Evolutionary conservation across 2,797 vertebrate species (phyloP).

Genomic region (Odontamblyopus rebecca): DNA sequence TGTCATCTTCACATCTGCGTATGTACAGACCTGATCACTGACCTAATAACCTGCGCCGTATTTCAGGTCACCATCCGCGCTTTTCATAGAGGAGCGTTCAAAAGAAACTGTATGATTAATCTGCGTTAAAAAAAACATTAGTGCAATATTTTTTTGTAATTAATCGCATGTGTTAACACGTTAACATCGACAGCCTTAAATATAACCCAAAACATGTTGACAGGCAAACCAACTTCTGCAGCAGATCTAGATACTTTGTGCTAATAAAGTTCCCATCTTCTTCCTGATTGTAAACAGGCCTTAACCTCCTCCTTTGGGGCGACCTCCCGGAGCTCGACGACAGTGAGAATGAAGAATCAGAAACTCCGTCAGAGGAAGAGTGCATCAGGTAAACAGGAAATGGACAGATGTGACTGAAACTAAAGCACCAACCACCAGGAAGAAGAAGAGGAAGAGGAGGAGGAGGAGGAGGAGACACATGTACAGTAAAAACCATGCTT

Average conservation of each 20-base stretch:
- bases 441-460: background rate
- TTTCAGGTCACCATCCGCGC: too few species aligned
- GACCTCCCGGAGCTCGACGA: conserved; percentile 92
- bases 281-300: conserved; percentile 71
- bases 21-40: too few species aligned
- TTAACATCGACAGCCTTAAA: too few species aligned
- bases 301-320: conserved; percentile 92
- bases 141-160: too few species aligned
- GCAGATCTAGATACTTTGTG: background rate
- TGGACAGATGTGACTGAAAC: conserved; percentile 30
- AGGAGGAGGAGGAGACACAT: conserved; percentile 17
- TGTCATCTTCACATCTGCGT: too few species aligned
- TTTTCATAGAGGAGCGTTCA: too few species aligned
- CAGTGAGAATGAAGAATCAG: conserved; percentile 81
- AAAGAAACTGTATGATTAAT: too few species aligned
- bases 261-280: background rate
- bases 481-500: conserved; percentile 44
- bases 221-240: background rate
- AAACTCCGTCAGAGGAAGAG: conserved; percentile 85
- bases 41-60: too few species aligned
- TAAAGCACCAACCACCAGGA: conserved; percentile 10
- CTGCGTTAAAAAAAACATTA: too few species aligned
- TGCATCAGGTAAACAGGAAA: conserved; percentile 83
- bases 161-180: too few species aligned
- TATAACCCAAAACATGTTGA: background rate